Percentiles rank a stretch among this genome's conserved stretches.
Evolutionary conservation across 2,113 vertebrate species (phyloP).

Genomic region (Rhabdomys dilectus): DNA sequence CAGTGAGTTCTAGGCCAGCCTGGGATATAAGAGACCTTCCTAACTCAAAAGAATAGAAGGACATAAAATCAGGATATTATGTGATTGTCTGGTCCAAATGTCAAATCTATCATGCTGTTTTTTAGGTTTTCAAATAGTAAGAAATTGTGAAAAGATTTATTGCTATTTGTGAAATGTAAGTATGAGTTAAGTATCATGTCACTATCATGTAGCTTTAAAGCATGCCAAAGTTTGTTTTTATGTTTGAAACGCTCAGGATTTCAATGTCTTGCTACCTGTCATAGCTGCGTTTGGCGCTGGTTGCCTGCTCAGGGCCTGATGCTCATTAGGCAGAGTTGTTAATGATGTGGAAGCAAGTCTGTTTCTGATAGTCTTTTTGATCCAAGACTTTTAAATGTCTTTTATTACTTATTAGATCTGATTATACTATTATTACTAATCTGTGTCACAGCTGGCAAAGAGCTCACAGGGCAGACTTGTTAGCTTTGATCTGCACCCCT

Average conservation of each 20-base stretch:
- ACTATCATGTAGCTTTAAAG: neutral
- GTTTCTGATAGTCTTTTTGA: neutral
- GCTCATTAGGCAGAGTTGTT: neutral
- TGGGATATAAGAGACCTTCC: neutral
- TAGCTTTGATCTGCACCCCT: neutral
- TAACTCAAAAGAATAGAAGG: neutral
- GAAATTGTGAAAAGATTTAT: neutral
- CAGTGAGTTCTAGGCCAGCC: neutral
- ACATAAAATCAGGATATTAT: neutral
- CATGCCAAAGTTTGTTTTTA: neutral
- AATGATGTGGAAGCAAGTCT: neutral
- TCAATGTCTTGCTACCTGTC: neutral
- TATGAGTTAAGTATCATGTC: neutral
- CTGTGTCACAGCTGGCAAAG: neutral
- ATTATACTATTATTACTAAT: neutral
- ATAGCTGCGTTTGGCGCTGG: neutral
- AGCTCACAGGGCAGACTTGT: neutral
- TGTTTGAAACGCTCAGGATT: neutral
- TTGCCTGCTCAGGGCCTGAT: neutral
- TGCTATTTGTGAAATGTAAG: neutral
- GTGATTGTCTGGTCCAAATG: neutral
- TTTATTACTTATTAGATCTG: neutral
- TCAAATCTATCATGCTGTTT: neutral
- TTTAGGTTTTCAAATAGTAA: neutral
- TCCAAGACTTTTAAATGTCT: neutral